A percentile compares a stretch with the other conserved stretches of the same genome.
Conservation (phyloP, 2,797 vertebrate genomes). For the Aeoliscus strigatus region DNA sequence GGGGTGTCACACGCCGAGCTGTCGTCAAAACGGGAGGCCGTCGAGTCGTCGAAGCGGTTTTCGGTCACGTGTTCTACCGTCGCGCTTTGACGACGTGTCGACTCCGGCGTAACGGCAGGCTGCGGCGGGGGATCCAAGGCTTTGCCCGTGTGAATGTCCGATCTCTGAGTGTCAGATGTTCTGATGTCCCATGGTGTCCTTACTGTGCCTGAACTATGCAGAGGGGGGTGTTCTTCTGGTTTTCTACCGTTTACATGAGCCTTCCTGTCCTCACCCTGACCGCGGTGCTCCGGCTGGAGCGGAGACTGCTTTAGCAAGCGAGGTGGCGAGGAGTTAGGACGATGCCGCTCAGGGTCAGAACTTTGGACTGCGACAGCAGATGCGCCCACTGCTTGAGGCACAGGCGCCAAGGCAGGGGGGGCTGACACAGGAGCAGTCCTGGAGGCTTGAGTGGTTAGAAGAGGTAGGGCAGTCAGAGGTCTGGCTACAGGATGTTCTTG, state of each 20-base stretch:
- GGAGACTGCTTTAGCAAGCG: constrained; percentile 19
- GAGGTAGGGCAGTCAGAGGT: constrained; percentile 67
- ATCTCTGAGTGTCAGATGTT: constrained; percentile 21
- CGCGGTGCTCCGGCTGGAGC: constrained; percentile 35
- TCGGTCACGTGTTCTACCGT: constrained; percentile 28
- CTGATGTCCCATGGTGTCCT: constrained; percentile 23
- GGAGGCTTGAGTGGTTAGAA: constrained; percentile 69
- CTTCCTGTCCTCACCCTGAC: constrained; percentile 25
- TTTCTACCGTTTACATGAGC: constrained; percentile 28
- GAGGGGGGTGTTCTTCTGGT: constrained; percentile 28
- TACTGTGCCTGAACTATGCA: constrained; percentile 22
- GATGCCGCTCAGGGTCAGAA: constrained; percentile 28
- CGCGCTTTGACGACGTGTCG: constrained; percentile 42
- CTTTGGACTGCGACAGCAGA: constrained; percentile 38
- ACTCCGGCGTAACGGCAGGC: constrained; percentile 24
- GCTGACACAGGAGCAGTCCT: constrained; percentile 57
- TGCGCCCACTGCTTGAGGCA: constrained; percentile 35
- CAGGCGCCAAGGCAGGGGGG: constrained; percentile 61
- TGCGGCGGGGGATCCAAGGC: constrained; percentile 33
- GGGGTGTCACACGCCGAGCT: constrained; percentile 28
- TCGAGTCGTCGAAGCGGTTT: constrained; percentile 45
- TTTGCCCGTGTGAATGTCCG: constrained; percentile 21
- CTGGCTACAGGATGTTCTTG: constrained; percentile 47
- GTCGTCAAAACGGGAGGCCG: constrained; percentile 30
- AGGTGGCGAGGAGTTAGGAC: constrained; percentile 22